Base-by-base conservation (phyloP, 2,888 invertebrate species). In the Drosophila colorata region DNA sequence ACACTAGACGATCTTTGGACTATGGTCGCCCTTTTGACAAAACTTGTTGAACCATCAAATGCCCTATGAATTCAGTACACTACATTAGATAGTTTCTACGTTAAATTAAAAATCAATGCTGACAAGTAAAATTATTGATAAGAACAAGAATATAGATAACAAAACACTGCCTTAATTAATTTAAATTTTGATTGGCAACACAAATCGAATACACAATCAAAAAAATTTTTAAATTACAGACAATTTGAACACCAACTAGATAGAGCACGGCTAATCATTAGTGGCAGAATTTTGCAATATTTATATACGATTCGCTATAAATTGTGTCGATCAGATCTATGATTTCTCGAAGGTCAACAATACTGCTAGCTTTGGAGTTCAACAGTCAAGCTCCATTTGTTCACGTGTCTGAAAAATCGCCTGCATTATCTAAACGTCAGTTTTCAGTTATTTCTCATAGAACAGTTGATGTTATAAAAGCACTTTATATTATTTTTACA, bases 1-100 rank as follows among this genome's bases (percentile, higher is more conserved):
- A 37, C 43, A 25, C 59, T 43, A n/a, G 52, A 57, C 66, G 47
- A 64, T 57, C 57, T 68, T 16, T 47, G 41, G 8, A 43, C 13
- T 8, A 38, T 18, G 41, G 9, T n/a, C n/a, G 13, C 25, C 28
- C 23, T 16, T 44, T 31, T 9, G 1, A 6, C n/a, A 2, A 0
- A 14, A 5, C 25, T 16, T 9, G 13, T 18, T 11, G 40, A 70
- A 33, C 55, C n/a, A 11, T 2, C 20, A 18, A 41, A 74, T 75
- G 14, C 70, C 7, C 56, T 74, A n/a, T 11, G 7, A 2, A 28
- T 6, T 44, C 5, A 4, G 1, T 1, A n/a, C 4, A 8, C 4
- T 8, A 13, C 11, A 37, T 28, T 8, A 28, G 25, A 2, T 20
- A 20, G 20, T 20, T 20, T 20, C 20, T 20, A 20, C 20, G 3